These are phyloP conservation scores for Forbesichthys papilliferus DNA, from an alignment of 2,113 vertebrate species.

Conservation along the genomic window DNA sequence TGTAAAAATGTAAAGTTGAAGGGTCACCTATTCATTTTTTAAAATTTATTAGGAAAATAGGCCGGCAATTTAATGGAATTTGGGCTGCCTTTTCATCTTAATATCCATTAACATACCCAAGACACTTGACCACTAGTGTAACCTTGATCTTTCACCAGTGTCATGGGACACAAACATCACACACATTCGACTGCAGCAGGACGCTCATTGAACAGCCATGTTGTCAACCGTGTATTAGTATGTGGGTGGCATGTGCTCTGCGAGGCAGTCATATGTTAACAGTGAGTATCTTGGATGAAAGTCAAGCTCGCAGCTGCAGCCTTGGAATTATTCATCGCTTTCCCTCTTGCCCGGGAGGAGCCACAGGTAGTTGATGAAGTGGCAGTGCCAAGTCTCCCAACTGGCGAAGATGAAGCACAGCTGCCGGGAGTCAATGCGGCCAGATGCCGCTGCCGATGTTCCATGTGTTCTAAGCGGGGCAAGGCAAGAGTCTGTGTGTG, in stretches of 20 bases:
- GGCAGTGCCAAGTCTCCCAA: conserved; percentile 84
- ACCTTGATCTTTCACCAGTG: conserved; percentile 28
- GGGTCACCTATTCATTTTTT: conserved; percentile 34
- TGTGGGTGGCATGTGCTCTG: conserved; percentile 65
- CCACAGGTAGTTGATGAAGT: conserved; percentile 88
- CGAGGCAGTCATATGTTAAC: conserved; percentile 67
- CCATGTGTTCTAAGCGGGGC: conserved; percentile 84
- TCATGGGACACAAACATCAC: conserved; percentile 20
- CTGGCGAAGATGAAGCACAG: conserved; percentile 84
- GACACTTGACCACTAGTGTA: neutral
- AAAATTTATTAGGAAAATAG: conserved; percentile 36
- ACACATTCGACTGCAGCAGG: conserved; percentile 14
- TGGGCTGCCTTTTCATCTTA: conserved; percentile 26
- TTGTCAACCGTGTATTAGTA: conserved; percentile 36
- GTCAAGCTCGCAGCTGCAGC: conserved; percentile 83
- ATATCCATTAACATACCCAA: conserved; percentile 4
- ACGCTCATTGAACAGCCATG: conserved; percentile 24
- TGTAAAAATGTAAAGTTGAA: conserved; percentile 47
- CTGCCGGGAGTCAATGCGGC: conserved; percentile 81
- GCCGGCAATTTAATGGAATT: conserved; percentile 39
- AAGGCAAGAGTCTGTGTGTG: conserved; percentile 42
- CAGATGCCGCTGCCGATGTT: conserved; percentile 83
- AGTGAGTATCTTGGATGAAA: conserved; percentile 77
- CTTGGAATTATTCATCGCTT: conserved; percentile 78
- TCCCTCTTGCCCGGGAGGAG: conserved; percentile 77